Evolutionary conservation across 2,888 invertebrate genomes (phyloP).

Genomic region (Noctua fimbriata): DNA sequence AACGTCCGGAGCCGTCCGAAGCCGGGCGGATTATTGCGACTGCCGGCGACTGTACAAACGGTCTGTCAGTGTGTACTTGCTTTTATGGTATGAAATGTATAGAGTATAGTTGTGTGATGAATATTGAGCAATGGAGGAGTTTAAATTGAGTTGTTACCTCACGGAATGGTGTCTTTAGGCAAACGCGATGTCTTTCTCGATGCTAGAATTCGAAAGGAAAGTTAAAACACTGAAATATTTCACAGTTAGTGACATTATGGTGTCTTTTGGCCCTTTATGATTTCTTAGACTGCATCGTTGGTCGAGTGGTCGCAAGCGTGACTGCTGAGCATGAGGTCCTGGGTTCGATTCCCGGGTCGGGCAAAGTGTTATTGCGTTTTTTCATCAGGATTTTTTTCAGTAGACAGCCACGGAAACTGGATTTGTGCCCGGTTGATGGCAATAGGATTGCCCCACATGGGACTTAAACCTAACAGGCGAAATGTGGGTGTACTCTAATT

Average conservation of each 20-base stretch:
- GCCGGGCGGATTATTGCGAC: conserved; percentile 53
- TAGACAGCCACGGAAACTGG: no score
- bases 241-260: not conserved
- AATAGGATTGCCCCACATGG: no score
- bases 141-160: conserved; percentile 5
- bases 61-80: conserved; percentile 35
- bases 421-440: no score
- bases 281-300: no score
- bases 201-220: not conserved
- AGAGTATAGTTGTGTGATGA: conserved; percentile 1
- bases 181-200: not conserved
- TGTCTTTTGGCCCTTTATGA: no score
- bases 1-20: conserved; percentile 25
- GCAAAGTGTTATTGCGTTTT: no score
- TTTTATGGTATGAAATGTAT: conserved; percentile 32
- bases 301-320: no score
- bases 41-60: conserved; percentile 39
- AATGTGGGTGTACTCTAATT: no score
- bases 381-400: no score
- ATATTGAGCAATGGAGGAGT: not conserved
- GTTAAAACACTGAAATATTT: not conserved
- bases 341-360: no score
- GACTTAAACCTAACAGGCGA: no score
- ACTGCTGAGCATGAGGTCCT: no score
- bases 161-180: not conserved